phyloP scores from a whole-genome alignment of 2,797 vertebrate species.

The Channa striata region DNA sequence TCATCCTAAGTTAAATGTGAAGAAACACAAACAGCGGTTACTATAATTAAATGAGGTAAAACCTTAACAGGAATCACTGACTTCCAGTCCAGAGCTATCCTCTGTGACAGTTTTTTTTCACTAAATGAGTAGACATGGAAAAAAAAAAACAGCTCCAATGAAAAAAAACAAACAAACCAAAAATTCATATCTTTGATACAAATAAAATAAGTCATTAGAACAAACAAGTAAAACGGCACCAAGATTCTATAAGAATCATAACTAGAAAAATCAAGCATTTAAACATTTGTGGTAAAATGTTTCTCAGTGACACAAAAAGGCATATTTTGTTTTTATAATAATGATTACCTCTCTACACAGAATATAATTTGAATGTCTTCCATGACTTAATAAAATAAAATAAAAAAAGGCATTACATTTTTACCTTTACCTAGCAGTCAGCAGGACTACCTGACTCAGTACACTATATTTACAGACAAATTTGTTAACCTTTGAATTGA shows the following conservation, averaged over 20 bases:
- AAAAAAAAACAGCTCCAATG: neutral
- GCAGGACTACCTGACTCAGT: slow-evolving; percentile 3
- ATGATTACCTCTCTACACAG: too few relatives aligned
- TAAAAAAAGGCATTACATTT: too few relatives aligned
- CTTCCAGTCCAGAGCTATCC: neutral
- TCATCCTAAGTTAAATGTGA: neutral
- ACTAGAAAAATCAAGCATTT: neutral
- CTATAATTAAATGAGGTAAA: neutral
- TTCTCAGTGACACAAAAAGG: neutral
- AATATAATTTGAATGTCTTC: too few relatives aligned
- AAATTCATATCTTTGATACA: neutral
- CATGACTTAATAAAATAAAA: too few relatives aligned
- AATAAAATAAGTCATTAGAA: neutral
- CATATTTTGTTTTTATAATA: neutral
- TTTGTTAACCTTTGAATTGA: neutral
- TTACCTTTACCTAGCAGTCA: neutral
- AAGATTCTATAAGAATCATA: slow-evolving; percentile 71
- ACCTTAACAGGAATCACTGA: neutral
- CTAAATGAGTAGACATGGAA: neutral
- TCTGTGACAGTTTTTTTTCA: neutral
- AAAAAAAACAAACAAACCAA: neutral
- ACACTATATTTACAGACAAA: neutral
- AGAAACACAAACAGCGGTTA: neutral
- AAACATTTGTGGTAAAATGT: neutral
- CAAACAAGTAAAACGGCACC: neutral